Base-by-base conservation (phyloP, 2,113 vertebrate genomes). In the Nycticebus coucang region DNA sequence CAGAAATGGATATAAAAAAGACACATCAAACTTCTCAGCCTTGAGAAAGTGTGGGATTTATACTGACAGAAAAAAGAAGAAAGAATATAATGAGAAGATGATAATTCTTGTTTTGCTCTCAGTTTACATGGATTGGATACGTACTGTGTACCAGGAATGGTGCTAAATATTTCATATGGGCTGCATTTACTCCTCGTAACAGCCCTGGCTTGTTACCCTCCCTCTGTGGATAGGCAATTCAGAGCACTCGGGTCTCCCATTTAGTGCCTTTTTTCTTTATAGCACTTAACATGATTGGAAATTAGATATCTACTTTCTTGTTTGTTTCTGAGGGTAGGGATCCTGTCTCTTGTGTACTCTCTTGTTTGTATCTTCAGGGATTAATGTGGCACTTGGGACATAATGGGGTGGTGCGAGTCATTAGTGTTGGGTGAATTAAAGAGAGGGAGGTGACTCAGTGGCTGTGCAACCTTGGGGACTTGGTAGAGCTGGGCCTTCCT, bases 321-420 rank as follows among this genome's bases (percentile, higher is more conserved):
- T 89, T 84, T 94, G 45, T 95, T 95, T 89, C 55, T 66, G 30
- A 59, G 71, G 84, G 80, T 50, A 81, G 78, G 24, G n/a, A 85
- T 59, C 35, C 60, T 57, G 62, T 82, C 57, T 87, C 66, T 57
- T 80, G 26, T 81, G 60, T 90, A 66, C 26, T 7, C 72, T 92
- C 24, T 26, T 60, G 7, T 80, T 26, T 60, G 9, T 80, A n/a
- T 45, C 45, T n/a, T 60, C 37, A 69, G 37, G 75, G 26, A 71
- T 94, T 30, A 30, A 15, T 71, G 35, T 18, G 60, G 79, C 71
- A 71, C 53, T 53, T 93, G 90, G 62, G 68, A 33, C 30, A 17
- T 18, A 69, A 19, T 62, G 82, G 64, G 57, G 50, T 86, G 37
- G 74, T 37, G 4, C 75, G 28, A 41, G 53, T 86, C 21, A 10